These are phyloP conservation scores for Anseranas semipalmata DNA, from an alignment of 2,113 vertebrate species.

Conservation along the genomic window DNA sequence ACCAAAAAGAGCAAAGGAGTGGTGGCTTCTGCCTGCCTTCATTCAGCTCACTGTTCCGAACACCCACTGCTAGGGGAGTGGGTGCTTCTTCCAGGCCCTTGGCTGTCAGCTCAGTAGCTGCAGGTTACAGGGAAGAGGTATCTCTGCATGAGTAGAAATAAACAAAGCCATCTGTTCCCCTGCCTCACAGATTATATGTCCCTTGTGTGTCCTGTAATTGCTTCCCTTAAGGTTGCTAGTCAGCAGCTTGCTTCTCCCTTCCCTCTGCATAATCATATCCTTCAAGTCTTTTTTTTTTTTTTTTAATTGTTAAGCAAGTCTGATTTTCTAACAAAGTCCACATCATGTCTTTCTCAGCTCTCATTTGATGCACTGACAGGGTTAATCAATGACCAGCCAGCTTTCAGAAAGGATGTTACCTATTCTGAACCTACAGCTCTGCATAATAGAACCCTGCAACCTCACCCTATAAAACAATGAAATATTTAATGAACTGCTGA, in stretches of 20 bases:
- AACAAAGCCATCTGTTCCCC: background rate
- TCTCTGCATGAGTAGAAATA: background rate
- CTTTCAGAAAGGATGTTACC: background rate
- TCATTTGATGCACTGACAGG: background rate
- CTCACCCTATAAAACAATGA: background rate
- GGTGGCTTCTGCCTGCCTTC: background rate
- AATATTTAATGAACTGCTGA: background rate
- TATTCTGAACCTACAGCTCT: background rate
- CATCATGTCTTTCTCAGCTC: background rate
- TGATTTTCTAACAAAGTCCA: background rate
- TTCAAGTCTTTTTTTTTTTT: background rate
- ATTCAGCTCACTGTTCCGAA: background rate
- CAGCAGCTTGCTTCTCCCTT: background rate
- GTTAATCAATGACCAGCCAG: background rate
- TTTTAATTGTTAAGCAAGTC: background rate
- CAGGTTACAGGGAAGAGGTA: background rate
- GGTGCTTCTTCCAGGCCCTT: background rate
- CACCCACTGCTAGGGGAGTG: fast-evolving
- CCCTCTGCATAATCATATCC: background rate
- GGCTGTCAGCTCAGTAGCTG: background rate
- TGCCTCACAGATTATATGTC: background rate
- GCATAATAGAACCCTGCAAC: background rate
- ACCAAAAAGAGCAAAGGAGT: background rate
- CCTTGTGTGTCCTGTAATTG: background rate
- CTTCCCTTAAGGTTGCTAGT: background rate